These are phyloP conservation scores for Drosophila histrio DNA, from an alignment of 2,888 invertebrate genomes.

Conservation along the genomic window DNA sequence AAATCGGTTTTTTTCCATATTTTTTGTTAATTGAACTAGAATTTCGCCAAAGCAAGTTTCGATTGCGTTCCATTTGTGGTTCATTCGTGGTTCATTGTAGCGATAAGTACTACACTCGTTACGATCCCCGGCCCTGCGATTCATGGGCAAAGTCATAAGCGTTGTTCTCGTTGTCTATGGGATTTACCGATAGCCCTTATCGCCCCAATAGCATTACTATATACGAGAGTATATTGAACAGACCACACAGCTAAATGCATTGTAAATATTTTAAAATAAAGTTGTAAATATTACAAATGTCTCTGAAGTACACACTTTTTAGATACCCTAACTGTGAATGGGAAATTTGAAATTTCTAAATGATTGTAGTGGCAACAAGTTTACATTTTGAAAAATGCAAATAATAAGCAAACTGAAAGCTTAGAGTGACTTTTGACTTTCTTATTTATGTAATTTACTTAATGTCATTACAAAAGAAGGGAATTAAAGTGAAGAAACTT, in stretches of 20 bases:
- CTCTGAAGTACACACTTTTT: background rate
- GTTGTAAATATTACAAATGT: background rate
- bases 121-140: background rate
- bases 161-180: slow-evolving; percentile 18
- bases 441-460: too few species aligned
- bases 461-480: too few species aligned
- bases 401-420: too few species aligned
- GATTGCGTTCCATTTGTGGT: slow-evolving; percentile 14
- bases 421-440: too few species aligned
- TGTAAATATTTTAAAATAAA: slow-evolving; percentile 6
- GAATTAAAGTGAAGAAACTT: too few species aligned
- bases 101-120: slow-evolving; percentile 36
- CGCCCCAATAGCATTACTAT: slow-evolving; percentile 2
- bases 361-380: too few species aligned
- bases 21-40: slow-evolving; percentile 28
- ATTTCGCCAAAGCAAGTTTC: slow-evolving; percentile 15
- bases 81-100: slow-evolving; percentile 17
- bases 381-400: too few species aligned
- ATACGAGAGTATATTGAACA: background rate
- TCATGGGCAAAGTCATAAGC: slow-evolving; percentile 31
- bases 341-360: too few species aligned
- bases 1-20: background rate
- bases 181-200: slow-evolving; percentile 33
- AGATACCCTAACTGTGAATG: background rate
- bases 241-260: slow-evolving; percentile 1